Evolutionary conservation across 2,888 invertebrate species (phyloP).

Genomic region (Idaea dimidiata): DNA sequence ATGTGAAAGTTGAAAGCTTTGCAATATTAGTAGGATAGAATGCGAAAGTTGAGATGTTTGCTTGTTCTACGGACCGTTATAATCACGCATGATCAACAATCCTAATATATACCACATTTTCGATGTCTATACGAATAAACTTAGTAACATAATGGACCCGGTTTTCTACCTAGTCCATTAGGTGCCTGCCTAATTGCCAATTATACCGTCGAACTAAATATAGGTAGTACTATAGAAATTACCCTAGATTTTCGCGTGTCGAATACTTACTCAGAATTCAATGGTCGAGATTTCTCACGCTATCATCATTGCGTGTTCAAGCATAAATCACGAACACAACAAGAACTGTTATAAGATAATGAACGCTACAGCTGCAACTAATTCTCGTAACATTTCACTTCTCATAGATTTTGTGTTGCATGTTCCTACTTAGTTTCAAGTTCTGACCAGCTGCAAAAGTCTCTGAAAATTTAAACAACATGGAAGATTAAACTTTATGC

Average conservation of each 20-base stretch:
- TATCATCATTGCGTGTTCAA: neutral
- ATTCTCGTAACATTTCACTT: conserved; percentile 15
- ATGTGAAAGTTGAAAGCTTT: too few species aligned
- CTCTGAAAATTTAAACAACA: neutral
- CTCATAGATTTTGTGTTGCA: conserved; percentile 6
- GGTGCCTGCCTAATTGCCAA: too few species aligned
- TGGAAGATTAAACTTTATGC: conserved; percentile 2
- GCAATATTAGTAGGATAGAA: too few species aligned
- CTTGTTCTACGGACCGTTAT: too few species aligned
- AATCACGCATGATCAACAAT: too few species aligned
- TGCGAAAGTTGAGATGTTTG: too few species aligned
- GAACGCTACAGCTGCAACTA: conserved; percentile 12
- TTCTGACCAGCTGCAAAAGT: conserved; percentile 5
- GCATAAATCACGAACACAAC: neutral
- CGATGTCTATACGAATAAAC: too few species aligned
- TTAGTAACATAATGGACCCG: too few species aligned
- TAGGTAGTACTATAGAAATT: neutral
- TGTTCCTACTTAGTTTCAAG: conserved; percentile 13
- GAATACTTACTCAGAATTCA: too few species aligned
- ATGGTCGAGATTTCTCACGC: neutral
- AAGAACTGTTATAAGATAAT: conserved; percentile 11
- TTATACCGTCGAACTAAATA: neutral
- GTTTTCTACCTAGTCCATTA: too few species aligned
- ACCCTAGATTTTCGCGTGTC: neutral
- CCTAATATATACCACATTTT: too few species aligned